These are phyloP conservation scores for Drosophila pallidifrons DNA, from an alignment of 1,140 invertebrate genomes.

Conservation along the genomic window DNA sequence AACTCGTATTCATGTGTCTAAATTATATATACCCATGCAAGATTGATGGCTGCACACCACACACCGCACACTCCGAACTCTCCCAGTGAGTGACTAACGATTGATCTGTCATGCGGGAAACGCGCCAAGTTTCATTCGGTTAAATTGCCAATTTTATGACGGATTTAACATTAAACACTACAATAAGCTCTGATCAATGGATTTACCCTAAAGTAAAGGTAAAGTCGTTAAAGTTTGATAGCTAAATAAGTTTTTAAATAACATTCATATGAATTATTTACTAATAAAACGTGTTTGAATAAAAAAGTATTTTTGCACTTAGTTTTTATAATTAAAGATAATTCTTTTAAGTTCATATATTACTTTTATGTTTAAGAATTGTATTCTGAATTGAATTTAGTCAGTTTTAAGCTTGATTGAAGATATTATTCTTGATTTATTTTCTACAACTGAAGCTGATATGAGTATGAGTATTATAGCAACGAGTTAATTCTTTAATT, in stretches of 20 bases:
- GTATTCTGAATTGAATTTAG: too few relatives aligned
- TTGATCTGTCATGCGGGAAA: constrained; percentile 27
- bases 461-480: too few relatives aligned
- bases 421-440: too few relatives aligned
- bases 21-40: constrained; percentile 43
- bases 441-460: too few relatives aligned
- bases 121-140: constrained; percentile 5
- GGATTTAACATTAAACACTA: constrained; percentile 1
- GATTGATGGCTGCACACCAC: constrained; percentile 13
- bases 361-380: too few relatives aligned
- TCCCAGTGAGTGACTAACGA: not conserved
- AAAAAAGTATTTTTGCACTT: too few relatives aligned
- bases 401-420: too few relatives aligned
- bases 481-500: not conserved
- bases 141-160: constrained; percentile 47
- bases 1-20: constrained; percentile 12
- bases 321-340: too few relatives aligned
- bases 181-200: constrained; percentile 18
- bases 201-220: constrained; percentile 6
- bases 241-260: not conserved
- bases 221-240: not conserved
- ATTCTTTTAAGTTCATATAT: too few relatives aligned
- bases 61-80: not conserved
- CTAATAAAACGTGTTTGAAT: too few relatives aligned
- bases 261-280: too few relatives aligned